Conservation (phyloP, 2,113 vertebrate genomes). For the Tychaedon coryphoeus region DNA sequence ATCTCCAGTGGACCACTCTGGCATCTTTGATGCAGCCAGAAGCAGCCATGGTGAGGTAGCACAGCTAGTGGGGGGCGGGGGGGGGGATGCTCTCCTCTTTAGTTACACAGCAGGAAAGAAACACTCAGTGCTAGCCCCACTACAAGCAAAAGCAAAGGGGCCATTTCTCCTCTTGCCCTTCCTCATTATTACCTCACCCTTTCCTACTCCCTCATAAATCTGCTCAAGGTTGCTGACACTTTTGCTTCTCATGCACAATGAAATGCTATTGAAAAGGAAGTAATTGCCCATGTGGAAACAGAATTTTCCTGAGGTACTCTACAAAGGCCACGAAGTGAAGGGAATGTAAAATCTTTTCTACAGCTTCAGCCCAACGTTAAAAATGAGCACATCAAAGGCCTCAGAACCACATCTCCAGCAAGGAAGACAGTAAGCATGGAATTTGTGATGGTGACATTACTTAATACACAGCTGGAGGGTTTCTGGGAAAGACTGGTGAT, state of each 20-base stretch:
- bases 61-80: not conserved
- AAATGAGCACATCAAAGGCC: not conserved
- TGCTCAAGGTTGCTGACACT: not conserved
- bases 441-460: not conserved
- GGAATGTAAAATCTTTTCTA: not conserved
- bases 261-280: not conserved
- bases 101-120: not conserved
- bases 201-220: not conserved
- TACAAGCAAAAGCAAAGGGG: not conserved
- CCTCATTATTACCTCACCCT: not conserved
- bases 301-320: not conserved
- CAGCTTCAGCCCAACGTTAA: not conserved
- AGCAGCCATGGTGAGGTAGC: not conserved
- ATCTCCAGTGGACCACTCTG: not conserved
- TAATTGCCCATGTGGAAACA: not conserved
- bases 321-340: not conserved
- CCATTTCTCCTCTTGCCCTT: not conserved
- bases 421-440: not conserved
- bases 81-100: not conserved
- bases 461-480: not conserved
- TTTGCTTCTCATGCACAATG: not conserved
- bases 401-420: not conserved
- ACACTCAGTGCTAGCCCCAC: fast-evolving
- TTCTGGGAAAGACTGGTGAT: not conserved
- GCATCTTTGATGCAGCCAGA: not conserved